Evolutionary conservation across 2,888 invertebrate genomes (phyloP).

Genomic region (Ormyrus pomaceus): DNA sequence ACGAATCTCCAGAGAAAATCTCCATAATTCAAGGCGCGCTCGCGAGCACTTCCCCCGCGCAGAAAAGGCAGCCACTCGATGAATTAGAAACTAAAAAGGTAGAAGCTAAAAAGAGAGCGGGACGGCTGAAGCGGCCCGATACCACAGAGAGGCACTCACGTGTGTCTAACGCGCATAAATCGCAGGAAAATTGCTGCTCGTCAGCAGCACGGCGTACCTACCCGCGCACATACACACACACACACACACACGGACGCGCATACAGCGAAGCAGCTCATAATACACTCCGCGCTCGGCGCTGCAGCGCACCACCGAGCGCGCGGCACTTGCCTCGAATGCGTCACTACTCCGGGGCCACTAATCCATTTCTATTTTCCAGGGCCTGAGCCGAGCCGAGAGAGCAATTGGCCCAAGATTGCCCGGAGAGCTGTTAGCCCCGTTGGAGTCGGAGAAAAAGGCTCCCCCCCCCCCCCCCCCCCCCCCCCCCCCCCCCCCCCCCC

Average conservation of each 20-base stretch:
- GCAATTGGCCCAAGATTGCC: slow-evolving; percentile 45
- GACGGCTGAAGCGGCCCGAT: background rate
- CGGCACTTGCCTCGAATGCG: slow-evolving; percentile 31
- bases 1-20: no score
- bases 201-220: background rate
- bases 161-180: no score
- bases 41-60: no score
- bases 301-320: no score
- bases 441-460: background rate
- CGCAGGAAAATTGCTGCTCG: slow-evolving; percentile 44
- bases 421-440: slow-evolving; percentile 39
- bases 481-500: slow-evolving; percentile 5
- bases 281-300: no score
- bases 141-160: slow-evolving; percentile 4
- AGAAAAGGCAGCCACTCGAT: slow-evolving; percentile 3
- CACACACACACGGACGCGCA: no score
- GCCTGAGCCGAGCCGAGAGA: background rate
- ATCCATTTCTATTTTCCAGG: slow-evolving; percentile 58
- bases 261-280: no score
- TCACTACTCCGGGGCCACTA: slow-evolving; percentile 42
- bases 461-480: slow-evolving; percentile 8
- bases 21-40: no score
- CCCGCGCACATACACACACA: background rate
- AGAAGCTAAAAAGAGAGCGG: background rate
- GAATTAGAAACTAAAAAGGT: slow-evolving; percentile 11